Percentiles rank a stretch among this genome's conserved stretches.
Conservation (phyloP, 1,140 invertebrate species). For the Mesaphorura yosii region DNA sequence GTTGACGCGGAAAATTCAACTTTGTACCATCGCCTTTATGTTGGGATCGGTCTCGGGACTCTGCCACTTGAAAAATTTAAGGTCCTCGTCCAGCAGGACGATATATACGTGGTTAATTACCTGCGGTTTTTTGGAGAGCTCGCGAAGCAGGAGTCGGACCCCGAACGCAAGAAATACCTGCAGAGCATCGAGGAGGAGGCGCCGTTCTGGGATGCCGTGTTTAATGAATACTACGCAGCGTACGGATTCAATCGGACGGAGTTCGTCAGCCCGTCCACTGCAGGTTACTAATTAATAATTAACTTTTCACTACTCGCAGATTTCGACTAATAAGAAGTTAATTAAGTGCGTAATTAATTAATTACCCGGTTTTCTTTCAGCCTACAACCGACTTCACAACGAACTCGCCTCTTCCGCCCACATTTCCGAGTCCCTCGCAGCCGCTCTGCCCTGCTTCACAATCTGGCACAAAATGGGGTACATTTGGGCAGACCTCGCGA, state of each 20-base stretch:
- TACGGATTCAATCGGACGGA: neutral
- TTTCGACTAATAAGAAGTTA: neutral
- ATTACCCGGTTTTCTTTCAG: neutral
- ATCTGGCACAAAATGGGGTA: conserved; percentile 8
- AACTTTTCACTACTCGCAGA: neutral
- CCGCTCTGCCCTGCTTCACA: conserved; percentile 6
- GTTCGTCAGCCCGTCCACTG: neutral
- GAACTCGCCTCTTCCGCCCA: neutral
- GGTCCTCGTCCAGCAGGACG: conserved; percentile 11
- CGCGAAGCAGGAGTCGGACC: conserved; percentile 6
- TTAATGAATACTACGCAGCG: neutral
- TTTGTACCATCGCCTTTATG: neutral
- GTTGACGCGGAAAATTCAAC: neutral
- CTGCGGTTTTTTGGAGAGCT: neutral
- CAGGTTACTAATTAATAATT: neutral
- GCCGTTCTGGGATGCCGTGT: neutral
- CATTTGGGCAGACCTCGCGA: neutral
- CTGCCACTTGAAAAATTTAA: conserved; percentile 6
- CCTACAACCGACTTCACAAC: neutral
- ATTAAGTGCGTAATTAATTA: neutral
- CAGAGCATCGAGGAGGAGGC: neutral
- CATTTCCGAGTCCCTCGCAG: conserved; percentile 5
- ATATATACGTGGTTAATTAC: conserved; percentile 12
- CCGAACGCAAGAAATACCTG: neutral
- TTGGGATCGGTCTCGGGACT: neutral